Evolutionary conservation across 2,113 vertebrate genomes (phyloP), one percentile per base, ranked within the genome.

Genomic region (Pollimyrus isidori): DNA sequence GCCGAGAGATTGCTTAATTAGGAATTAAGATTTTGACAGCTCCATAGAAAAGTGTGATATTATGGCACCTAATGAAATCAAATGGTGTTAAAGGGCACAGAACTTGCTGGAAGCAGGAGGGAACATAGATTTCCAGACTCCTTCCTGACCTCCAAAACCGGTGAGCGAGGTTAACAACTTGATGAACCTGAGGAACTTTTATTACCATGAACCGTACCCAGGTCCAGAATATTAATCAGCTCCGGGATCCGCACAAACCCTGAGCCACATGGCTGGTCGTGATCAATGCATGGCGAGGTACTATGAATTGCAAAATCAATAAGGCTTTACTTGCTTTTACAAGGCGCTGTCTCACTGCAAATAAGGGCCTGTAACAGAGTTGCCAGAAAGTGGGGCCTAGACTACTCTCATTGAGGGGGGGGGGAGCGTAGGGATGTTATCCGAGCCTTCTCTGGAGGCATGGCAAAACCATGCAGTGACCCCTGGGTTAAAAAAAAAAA

Each of bases 221-320:
- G 48, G 58, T 65, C 62, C 90, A 19, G 90, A 93, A 92, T 92
- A 87, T 88, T 91, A 92, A 93, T 92, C 88, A 90, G 89, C 76
- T 86, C 87, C 83, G 88, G 90, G 90, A 89, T 91, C 90, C 92
- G 89, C 90, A 90, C 69, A 35, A 92, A 87, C 83, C 88, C 90
- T 89, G 30, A 30, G 89, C 86, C 90, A 82, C 80, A 89, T 89
- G 90, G 91, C 90, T 89, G 90, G 90, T 91, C 76, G 90, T 90
- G 90, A 92, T 93, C 92, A 91, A 92, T 92, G 91, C 19, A 87
- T 90, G 88, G 90, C 90, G 91, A 92, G 91, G 91, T 88, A 89
- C 90, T 91, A 91, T 92, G 91, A 92, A 90, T 93, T 91, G 90
- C 91, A 82, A 90, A 92, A 92, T 93, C 92, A 92, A 92, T 93